Base-by-base conservation (phyloP, 2,888 invertebrate species). In the Branchinecta sandiegonensis region DNA sequence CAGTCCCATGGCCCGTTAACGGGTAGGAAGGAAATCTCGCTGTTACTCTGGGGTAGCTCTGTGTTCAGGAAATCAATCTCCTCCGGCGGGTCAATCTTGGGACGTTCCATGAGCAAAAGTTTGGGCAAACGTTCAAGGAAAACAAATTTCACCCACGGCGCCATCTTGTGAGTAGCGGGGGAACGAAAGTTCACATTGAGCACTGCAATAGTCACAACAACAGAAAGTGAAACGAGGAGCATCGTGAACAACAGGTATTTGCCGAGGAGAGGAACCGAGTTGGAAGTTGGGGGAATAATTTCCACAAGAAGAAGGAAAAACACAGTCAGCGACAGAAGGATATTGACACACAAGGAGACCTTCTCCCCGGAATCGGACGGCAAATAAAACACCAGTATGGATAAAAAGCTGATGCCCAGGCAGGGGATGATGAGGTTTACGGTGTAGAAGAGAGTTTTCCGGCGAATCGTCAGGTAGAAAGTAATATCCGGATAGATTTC, bases 341-440 rank as follows among this genome's bases (percentile, higher is more conserved):
- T 93, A 73, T 92, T 93, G 76, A 94, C 93, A 79, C 94, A 94
- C 72, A 97, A 85, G 71, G 95, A 94, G 75, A 96, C 82, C 74
- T 76, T 73, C 80, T 97, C 96, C 73, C 96, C 96, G 67, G 94
- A 94, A 80, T 96, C 95, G 73, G 94, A 93, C 70, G 97, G 97
- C 74, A 97, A 82, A 80, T 97, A 97, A 81, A 97, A 97, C 72
- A 96, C 96, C 72, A 99, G 83, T 70, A 96, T 93, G 73, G 95
- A 95, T 72, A 99, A 85, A 79, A 94, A 94, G 71, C 94, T 94
- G 77, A 97, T 95, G 73, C 94, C 94, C 72, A 97, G 92, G 78
- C 95, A 96, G 69, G 95, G 96, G 76, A 95, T 93, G 76, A 96
- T 95, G 73, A 96, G 84, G 79, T 96, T 96, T 76, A 96, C 92